Evolutionary conservation across 2,888 invertebrate genomes (phyloP).

Genomic region (Ferdinandea cuprea): DNA sequence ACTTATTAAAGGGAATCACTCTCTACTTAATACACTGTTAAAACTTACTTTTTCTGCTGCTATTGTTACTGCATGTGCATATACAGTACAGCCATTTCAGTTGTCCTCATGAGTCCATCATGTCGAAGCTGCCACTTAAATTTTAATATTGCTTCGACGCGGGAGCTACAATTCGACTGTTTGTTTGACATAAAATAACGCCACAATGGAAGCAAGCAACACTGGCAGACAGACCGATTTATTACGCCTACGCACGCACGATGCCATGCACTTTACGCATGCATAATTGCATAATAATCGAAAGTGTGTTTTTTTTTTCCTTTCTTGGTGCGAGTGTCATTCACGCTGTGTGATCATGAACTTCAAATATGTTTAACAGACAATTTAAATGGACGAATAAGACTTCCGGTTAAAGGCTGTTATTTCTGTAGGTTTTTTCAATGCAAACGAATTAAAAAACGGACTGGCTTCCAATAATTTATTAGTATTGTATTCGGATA

Average conservation of each 20-base stretch:
- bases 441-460: too few species aligned
- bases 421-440: too few species aligned
- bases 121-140: too few species aligned
- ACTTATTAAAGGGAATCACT: too few species aligned
- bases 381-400: neutral
- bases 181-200: neutral
- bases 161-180: neutral
- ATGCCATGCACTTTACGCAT: constrained; percentile 54
- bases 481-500: too few species aligned
- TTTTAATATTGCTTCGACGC: too few species aligned
- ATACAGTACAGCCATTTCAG: too few species aligned
- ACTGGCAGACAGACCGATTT: too few species aligned
- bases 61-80: neutral
- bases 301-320: constrained; percentile 57
- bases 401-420: constrained; percentile 26
- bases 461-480: too few species aligned
- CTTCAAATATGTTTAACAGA: constrained; percentile 58
- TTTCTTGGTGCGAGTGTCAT: constrained; percentile 4
- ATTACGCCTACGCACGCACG: constrained; percentile 39
- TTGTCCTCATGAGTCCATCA: too few species aligned
- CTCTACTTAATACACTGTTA: too few species aligned
- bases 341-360: constrained; percentile 59
- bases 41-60: too few species aligned
- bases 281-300: constrained; percentile 64
- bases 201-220: neutral